Percentiles rank a stretch among this genome's conserved stretches.
These are phyloP conservation scores for Stegana nigrithorax DNA, from an alignment of 2,888 invertebrate species.

Conservation along the genomic window DNA sequence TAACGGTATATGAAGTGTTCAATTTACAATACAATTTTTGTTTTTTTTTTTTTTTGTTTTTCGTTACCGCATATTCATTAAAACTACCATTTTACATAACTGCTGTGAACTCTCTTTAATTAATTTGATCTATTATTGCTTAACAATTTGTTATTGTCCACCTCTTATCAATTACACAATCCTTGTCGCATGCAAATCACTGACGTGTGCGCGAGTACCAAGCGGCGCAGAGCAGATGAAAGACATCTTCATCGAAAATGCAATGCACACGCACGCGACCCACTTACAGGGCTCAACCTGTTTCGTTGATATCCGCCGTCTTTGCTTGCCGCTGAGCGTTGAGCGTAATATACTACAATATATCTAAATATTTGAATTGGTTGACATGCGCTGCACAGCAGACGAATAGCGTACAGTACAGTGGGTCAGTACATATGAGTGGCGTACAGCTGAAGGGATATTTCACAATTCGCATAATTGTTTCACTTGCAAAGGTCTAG, in stretches of 20 bases:
- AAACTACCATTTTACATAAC: slow-evolving; percentile 14
- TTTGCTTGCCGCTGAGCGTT: too few relatives aligned
- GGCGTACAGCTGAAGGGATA: too few relatives aligned
- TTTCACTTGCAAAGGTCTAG: too few relatives aligned
- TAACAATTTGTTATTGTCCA: background rate
- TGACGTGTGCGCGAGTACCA: background rate
- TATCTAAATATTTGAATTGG: background rate
- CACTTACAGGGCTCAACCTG: background rate
- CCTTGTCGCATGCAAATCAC: slow-evolving; percentile 1
- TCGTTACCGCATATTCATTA: slow-evolving; percentile 31
- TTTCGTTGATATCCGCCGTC: too few relatives aligned
- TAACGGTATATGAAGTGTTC: slow-evolving; percentile 49
- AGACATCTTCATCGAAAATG: background rate
- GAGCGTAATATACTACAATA: background rate
- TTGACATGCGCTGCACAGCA: background rate
- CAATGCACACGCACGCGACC: background rate
- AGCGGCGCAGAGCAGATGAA: background rate
- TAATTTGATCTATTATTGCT: background rate
- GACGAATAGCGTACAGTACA: background rate
- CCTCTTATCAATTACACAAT: slow-evolving; percentile 53
- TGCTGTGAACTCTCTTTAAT: background rate
- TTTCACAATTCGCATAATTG: too few relatives aligned
- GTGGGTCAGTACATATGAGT: background rate
- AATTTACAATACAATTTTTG: too few relatives aligned
- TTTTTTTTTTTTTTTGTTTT: too few relatives aligned